phyloP scores from a whole-genome alignment of 2,113 vertebrate genomes.

The Gopherus evgoodei region DNA sequence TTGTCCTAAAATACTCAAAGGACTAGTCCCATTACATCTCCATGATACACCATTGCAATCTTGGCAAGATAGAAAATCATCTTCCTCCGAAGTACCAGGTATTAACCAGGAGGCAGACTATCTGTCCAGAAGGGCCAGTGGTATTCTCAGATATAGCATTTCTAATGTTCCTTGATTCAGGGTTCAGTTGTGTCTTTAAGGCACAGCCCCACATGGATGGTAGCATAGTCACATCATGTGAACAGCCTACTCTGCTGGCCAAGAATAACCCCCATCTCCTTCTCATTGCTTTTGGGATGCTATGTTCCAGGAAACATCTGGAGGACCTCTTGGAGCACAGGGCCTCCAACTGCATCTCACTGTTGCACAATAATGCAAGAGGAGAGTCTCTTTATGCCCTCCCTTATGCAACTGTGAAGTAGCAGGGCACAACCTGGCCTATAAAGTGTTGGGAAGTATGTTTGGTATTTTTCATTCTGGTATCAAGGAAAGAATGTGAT shows the following conservation, averaged over 20 bases:
- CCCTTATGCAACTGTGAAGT: neutral
- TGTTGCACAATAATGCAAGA: neutral
- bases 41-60: neutral
- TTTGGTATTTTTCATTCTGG: neutral
- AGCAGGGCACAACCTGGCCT: neutral
- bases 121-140: neutral
- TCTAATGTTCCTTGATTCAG: neutral
- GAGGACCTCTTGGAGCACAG: neutral
- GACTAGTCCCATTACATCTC: neutral
- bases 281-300: neutral
- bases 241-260: accelerated
- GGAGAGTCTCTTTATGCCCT: neutral
- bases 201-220: neutral
- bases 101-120: neutral
- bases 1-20: neutral
- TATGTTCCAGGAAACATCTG: neutral
- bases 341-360: neutral
- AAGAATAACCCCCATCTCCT: neutral
- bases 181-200: neutral
- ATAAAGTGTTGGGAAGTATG: neutral
- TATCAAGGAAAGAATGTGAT: neutral
- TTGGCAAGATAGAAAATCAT: neutral
- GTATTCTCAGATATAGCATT: neutral
- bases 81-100: neutral
- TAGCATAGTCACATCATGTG: neutral